Percentiles rank a stretch among this genome's conserved stretches.
Conservation (phyloP, 2,113 vertebrate genomes). For the Sphyrna mokarran region DNA sequence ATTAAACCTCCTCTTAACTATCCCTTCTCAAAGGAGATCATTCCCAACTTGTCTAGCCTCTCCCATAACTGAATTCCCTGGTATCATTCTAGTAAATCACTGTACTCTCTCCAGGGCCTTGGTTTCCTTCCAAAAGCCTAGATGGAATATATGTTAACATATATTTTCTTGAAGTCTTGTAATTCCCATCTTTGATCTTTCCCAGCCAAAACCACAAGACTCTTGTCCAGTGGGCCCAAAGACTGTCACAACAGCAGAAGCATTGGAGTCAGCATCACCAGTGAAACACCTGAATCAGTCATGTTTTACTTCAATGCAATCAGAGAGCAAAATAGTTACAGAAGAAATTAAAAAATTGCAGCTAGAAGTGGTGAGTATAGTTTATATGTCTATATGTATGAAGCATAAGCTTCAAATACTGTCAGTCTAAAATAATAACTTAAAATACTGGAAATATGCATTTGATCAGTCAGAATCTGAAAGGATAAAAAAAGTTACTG, state of each 20-base stretch:
- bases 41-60: not conserved
- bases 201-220: conserved; percentile 51
- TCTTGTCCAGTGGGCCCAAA: conserved; percentile 43
- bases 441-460: not conserved
- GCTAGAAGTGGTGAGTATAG: conserved; percentile 63
- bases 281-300: conserved; percentile 31
- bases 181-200: conserved; percentile 23
- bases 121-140: not conserved
- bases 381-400: not conserved
- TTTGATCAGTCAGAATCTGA: not conserved
- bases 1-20: too few species aligned
- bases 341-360: conserved; percentile 58
- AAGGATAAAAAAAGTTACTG: not conserved
- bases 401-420: not conserved
- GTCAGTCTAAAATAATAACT: not conserved
- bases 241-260: conserved; percentile 36
- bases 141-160: not conserved
- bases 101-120: not conserved
- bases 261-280: conserved; percentile 39
- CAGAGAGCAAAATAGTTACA: conserved; percentile 38
- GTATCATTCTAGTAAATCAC: not conserved
- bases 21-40: not conserved
- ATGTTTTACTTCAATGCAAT: not conserved
- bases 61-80: not conserved
- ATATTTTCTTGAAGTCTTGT: not conserved